Base-by-base conservation (phyloP, 1,140 invertebrate species). In the Cataglyphis hispanica region DNA sequence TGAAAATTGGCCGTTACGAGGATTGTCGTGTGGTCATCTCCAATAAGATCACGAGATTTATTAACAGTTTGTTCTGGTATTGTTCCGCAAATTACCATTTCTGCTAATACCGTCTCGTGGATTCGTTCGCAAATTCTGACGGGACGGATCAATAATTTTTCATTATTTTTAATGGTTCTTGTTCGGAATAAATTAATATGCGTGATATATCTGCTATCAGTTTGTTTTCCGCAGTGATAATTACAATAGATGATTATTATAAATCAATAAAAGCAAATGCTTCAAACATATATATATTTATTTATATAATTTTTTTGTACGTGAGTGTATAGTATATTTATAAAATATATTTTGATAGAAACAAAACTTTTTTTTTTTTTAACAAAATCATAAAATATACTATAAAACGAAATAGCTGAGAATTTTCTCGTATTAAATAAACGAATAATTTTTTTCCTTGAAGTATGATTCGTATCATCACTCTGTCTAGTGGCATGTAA, bases 1-100 rank as follows among this genome's bases (percentile, higher is more conserved):
- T 84, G 81, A 84, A 84, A 84, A 84, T 84, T 84, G 72, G 69
- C 43, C 58, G 58, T 76, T 76, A 70, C 70, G 70, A 50, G 40
- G 61, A 58, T 64, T 63, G 43, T 16, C 74, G 76, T 78, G 64
- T 7, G 78, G 25, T 60, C 78, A 43, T 19, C 25, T 70, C 50
- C 50, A 40, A 81, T 81, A 81, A 67, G 78, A 81, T 81, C 66
- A 70, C 25, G 1, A 66, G 66, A 81, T 81, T 81, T 81, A 37
- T 81, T 81, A 81, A 81, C 63, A 58, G 34, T 50, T 50, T 70
- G 50, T 81, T 60, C 37, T 37, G 50, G 50, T 43, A 58, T 70
- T 60, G 50, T 60, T 25, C 66, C 43, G 78, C 37, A 70, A 81
- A 81, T 81, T 81, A 81, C 16, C 27, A 50, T 43, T 19, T 13